phyloP scores from a whole-genome alignment of 2,797 vertebrate species.

The Poeciliopsis infans region DNA sequence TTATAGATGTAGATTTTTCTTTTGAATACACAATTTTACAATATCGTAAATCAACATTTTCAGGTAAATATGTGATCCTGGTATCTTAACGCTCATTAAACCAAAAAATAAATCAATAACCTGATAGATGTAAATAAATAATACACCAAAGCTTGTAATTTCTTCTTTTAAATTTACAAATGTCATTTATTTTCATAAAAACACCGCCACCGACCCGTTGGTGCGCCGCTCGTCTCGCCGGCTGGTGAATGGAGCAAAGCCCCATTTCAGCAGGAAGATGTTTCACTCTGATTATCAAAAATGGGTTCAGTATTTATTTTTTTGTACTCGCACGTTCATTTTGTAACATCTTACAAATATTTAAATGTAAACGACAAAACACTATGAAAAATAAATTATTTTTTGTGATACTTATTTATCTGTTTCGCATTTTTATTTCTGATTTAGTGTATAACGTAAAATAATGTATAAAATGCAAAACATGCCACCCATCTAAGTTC shows the following conservation, averaged over 20 bases:
- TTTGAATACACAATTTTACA: not conserved
- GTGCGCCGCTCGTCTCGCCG: not conserved
- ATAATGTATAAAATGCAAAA: not conserved
- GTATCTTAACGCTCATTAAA: not conserved
- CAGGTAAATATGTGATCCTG: not conserved
- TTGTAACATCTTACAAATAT: not conserved
- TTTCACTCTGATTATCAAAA: constrained; percentile 23
- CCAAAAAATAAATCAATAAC: not conserved
- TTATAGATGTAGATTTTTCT: not conserved
- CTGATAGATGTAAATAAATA: not conserved
- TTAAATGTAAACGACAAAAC: not conserved
- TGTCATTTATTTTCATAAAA: not conserved
- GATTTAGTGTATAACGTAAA: not conserved
- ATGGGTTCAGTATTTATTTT: not conserved
- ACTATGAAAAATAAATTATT: not conserved
- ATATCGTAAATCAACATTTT: not conserved
- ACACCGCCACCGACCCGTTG: not conserved
- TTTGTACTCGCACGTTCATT: not conserved
- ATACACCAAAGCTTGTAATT: not conserved
- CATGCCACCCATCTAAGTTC: not conserved
- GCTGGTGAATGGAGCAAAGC: not conserved
- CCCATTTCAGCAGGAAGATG: not conserved
- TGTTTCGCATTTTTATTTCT: no score
- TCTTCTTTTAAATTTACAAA: not conserved
- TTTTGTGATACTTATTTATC: not conserved